Conservation (phyloP, 2,888 invertebrate genomes). For the Zhengitettix transpicula region DNA sequence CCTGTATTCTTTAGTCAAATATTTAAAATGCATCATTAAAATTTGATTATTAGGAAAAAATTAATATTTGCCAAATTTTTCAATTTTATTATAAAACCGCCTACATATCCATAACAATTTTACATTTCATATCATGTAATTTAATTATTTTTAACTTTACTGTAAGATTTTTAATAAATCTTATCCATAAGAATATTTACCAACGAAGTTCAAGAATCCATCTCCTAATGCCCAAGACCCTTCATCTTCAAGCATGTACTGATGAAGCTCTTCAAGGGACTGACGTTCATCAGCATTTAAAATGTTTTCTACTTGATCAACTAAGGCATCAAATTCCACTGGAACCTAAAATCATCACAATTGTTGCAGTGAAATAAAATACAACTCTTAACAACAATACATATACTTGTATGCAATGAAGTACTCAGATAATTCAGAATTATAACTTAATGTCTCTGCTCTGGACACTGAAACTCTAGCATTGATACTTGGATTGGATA, state of each 20-base stretch:
- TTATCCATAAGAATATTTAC: conserved; percentile 31
- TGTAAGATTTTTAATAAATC: background rate
- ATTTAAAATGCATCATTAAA: too few relatives aligned
- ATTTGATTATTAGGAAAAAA: too few relatives aligned
- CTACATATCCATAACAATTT: background rate
- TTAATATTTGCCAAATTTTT: background rate
- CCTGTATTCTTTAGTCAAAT: too few relatives aligned
- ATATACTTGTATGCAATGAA: too few relatives aligned
- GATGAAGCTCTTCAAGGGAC: conserved; percentile 66
- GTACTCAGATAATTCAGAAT: too few relatives aligned
- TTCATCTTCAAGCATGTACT: conserved; percentile 75
- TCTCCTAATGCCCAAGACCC: conserved; percentile 88
- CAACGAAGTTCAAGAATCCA: conserved; percentile 67
- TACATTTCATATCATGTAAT: background rate
- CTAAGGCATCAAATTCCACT: conserved; percentile 56
- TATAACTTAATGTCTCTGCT: too few relatives aligned
- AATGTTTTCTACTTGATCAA: conserved; percentile 49
- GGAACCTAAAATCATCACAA: conserved; percentile 32
- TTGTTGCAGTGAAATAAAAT: background rate
- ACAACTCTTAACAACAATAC: background rate
- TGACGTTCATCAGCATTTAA: conserved; percentile 56
- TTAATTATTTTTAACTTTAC: background rate
- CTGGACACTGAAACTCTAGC: too few relatives aligned
- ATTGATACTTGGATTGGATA: too few relatives aligned
- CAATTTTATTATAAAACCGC: too few relatives aligned